Percentiles rank a stretch among this genome's conserved stretches.
Conservation (phyloP, 2,113 vertebrate genomes). For the Pantherophis guttatus region DNA sequence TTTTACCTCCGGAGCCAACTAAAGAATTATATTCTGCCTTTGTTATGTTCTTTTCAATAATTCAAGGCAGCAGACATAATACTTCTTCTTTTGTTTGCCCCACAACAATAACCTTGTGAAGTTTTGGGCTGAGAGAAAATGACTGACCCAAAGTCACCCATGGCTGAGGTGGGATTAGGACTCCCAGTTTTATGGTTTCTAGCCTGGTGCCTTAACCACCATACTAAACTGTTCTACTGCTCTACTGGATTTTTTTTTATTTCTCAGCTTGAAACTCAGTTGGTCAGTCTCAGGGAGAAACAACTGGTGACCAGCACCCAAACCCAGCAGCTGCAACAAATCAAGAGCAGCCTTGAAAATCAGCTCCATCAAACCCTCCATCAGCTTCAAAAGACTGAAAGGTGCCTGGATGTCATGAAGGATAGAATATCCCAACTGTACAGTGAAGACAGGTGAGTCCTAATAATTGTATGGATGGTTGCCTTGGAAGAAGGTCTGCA, state of each 20-base stretch:
- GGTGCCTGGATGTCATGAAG: slow-evolving; percentile 33
- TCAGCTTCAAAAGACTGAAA: slow-evolving; percentile 65
- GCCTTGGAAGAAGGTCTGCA: not conserved
- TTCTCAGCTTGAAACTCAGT: slow-evolving; percentile 67
- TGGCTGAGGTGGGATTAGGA: not conserved
- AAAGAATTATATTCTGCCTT: not conserved
- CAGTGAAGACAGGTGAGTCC: slow-evolving; percentile 47
- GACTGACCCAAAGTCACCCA: not conserved
- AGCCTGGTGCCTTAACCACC: not conserved
- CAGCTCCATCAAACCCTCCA: slow-evolving; percentile 61
- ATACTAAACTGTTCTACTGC: not conserved
- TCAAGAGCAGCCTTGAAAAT: slow-evolving; percentile 52
- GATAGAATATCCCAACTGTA: slow-evolving; percentile 31
- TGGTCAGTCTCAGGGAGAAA: slow-evolving; percentile 50
- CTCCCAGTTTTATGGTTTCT: not conserved
- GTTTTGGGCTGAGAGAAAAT: not conserved
- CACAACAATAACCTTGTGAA: not conserved
- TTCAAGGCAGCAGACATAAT: not conserved
- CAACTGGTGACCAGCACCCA: slow-evolving; percentile 46
- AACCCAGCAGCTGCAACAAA: slow-evolving; percentile 61
- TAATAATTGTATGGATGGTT: not conserved
- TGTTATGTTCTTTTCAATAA: not conserved
- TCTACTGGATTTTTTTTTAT: not conserved
- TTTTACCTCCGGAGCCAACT: not conserved
- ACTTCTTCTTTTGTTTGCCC: not conserved